A percentile compares a stretch with the other conserved stretches of the same genome.
phyloP scores from a whole-genome alignment of 2,113 vertebrate species.

The Haliaeetus leucogaster region DNA sequence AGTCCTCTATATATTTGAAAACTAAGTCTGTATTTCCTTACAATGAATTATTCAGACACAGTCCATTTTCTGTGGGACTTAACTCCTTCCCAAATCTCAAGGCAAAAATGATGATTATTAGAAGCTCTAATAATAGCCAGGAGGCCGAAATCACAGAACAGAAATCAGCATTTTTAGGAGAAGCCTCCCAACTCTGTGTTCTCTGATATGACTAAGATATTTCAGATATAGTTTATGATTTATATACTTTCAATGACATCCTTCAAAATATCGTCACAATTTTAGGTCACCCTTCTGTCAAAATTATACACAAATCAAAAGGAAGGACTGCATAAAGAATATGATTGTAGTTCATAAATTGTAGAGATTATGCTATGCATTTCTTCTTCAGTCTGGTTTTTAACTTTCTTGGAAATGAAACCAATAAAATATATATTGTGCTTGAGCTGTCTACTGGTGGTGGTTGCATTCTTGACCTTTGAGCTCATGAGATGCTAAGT shows the following conservation, averaged over 20 bases:
- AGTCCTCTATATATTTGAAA: background rate
- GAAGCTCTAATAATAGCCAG: background rate
- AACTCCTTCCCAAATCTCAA: background rate
- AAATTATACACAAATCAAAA: background rate
- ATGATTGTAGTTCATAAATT: background rate
- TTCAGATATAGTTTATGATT: background rate
- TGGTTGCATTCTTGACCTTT: background rate
- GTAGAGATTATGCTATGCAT: background rate
- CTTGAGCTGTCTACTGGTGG: background rate
- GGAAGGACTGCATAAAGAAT: background rate
- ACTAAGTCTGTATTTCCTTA: background rate
- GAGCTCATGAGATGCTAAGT: background rate
- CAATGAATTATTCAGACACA: background rate
- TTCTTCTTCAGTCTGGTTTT: background rate
- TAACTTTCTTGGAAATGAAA: background rate
- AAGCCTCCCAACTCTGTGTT: background rate
- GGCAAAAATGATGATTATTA: background rate
- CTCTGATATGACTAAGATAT: background rate
- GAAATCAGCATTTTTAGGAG: background rate
- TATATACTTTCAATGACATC: background rate
- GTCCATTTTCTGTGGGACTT: background rate
- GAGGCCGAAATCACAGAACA: background rate
- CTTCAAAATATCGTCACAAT: background rate
- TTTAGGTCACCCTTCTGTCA: background rate
- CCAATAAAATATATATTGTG: background rate